Evolutionary conservation across 2,797 vertebrate species (phyloP), one percentile per base, ranked within the genome.

Genomic region (Esox masquinongy): DNA sequence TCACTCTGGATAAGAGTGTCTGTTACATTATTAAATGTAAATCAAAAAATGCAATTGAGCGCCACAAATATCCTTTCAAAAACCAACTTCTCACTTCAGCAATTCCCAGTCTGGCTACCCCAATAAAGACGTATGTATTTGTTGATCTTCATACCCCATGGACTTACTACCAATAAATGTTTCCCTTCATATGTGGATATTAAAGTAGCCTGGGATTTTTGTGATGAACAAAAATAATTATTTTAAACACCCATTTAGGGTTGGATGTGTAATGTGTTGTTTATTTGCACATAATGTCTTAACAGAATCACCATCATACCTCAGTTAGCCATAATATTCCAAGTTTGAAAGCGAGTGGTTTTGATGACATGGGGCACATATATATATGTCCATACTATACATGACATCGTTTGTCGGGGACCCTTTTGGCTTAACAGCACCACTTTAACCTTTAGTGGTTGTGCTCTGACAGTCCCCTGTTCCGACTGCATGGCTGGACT

Each of bases 1-100:
- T 61, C 56, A 61, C 56, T 61, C 56, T 26, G 56, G 22, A 61
- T 61, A 61, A 61, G 7, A 61, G n/a, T 26, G 56, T 61, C 56
- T 61, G 56, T 24, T 24, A 24, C 11, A 26, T 24, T 26, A 61
- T 6, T 61, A 5, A 26, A 61, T 26, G 56, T 14, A 26, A 59
- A 59, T 59, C n/a, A 22, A 59, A 3, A 39, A 59, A 12, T 59
- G 56, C 22, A 26, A 24, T 22, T 61, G 24, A 24, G 56, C 12
- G 24, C 56, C 56, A 61, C n/a, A 61, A 61, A 12, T 61, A 11
- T 61, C 56, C 56, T 61, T 61, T 61, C 53, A 24, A 61, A 7
- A 24, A 61, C 56, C 56, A 24, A 7, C 56, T 24, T 61, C 56
- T 61, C 22, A 24, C 24, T 61, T 61, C 56, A 61, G n/a, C 56